Conservation (phyloP, 2,797 vertebrate genomes). For the Phalloptychus januarius region DNA sequence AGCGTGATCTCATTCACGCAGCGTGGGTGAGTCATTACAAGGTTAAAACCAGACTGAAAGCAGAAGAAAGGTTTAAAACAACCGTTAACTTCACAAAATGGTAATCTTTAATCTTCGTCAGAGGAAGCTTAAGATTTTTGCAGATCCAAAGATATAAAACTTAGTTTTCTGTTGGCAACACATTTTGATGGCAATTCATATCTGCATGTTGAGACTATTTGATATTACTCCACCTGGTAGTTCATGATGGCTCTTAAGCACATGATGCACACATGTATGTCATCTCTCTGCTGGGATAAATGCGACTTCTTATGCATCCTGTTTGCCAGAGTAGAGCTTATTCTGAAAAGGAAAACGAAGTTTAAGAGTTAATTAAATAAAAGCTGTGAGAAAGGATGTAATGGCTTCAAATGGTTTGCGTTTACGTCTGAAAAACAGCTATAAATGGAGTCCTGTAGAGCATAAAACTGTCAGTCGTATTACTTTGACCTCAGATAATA, state of each 20-base stretch:
- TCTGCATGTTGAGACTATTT: background rate
- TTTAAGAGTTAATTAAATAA: background rate
- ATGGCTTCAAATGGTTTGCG: background rate
- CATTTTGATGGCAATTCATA: background rate
- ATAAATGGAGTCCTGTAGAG: background rate
- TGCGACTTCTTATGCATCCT: conserved; percentile 84
- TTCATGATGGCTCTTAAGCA: conserved; percentile 99
- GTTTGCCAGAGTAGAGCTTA: conserved; percentile 81
- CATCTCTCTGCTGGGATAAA: conserved; percentile 88
- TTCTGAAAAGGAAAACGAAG: conserved; percentile 71
- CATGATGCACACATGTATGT: conserved; percentile 97
- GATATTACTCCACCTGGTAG: conserved; percentile 85
- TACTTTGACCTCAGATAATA: background rate
- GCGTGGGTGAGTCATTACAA: conserved; percentile 94
- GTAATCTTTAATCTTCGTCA: background rate
- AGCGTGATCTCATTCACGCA: conserved; percentile 97
- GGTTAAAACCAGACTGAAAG: conserved; percentile 92
- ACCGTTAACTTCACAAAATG: background rate
- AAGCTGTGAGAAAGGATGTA: background rate
- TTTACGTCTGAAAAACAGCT: background rate
- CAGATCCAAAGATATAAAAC: fast-evolving
- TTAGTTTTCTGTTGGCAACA: background rate
- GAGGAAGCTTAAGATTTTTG: background rate
- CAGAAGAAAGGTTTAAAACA: conserved; percentile 8
- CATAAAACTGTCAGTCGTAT: background rate